These are phyloP conservation scores for Pantherophis alleghaniensis DNA, from an alignment of 2,797 vertebrate species.

Conservation along the genomic window DNA sequence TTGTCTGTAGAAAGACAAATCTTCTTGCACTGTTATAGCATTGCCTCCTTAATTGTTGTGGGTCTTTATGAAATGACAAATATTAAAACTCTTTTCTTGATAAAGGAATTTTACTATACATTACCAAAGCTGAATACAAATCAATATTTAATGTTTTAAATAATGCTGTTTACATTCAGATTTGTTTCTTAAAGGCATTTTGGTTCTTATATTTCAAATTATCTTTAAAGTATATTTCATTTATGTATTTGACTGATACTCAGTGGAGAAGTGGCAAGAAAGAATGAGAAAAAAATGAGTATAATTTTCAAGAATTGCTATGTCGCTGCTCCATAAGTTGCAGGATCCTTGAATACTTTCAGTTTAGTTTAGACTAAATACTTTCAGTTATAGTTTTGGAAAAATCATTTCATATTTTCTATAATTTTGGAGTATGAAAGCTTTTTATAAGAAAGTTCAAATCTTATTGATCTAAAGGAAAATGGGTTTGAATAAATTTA, in stretches of 20 bases:
- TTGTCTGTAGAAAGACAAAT: not conserved
- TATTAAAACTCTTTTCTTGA: not conserved
- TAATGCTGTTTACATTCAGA: slow-evolving; percentile 11
- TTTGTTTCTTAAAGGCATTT: slow-evolving; percentile 5
- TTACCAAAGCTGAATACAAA: not conserved
- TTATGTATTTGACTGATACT: not conserved
- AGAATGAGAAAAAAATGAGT: not conserved
- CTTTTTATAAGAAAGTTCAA: not conserved
- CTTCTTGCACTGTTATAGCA: not conserved
- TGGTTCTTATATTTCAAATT: slow-evolving; percentile 16
- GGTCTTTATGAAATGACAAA: not conserved
- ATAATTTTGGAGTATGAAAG: not conserved
- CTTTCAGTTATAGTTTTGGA: not conserved
- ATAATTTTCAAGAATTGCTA: not conserved
- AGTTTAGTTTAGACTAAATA: slow-evolving; percentile 1
- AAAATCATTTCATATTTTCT: not conserved
- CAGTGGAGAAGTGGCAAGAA: not conserved
- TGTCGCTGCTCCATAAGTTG: not conserved
- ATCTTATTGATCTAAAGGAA: not conserved
- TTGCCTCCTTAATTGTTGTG: slow-evolving; percentile 27
- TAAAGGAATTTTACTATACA: not conserved
- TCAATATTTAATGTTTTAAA: not conserved
- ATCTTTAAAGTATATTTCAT: not conserved
- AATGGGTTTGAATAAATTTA: not conserved
- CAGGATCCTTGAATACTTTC: not conserved